Evolutionary conservation across 2,797 vertebrate genomes (phyloP), one percentile per base, ranked within the genome.

Genomic region (Gastrophryne carolinensis): DNA sequence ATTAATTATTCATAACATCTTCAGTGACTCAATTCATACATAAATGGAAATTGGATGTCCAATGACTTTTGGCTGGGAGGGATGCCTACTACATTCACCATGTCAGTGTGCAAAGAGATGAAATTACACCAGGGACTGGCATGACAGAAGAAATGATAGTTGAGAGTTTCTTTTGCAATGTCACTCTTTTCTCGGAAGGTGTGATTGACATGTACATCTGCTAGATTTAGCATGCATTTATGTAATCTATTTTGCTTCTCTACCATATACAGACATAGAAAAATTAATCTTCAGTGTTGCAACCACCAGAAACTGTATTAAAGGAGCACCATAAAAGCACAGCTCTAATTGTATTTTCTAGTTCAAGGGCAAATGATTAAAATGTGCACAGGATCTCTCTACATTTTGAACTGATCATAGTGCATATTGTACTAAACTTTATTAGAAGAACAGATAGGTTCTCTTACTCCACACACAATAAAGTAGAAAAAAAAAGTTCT

Each of bases 141-240:
- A 35, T 78, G 80, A 64, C 30, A 41, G 21, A 62, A 57, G 70
- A 44, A 57, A 58, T 24, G 2, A 8, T 1, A 0, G 0, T 0
- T n/a, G 70, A 82, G 54, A 17, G 67, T 83, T 85, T 80, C 80
- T 85, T 84, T 84, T 84, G 75, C 79, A 78, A 68, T 77, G 82
- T 77, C 66, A 34, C 9, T 13, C 54, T 79, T 78, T 92, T 94
- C 90, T 89, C 86, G 88, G 90, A 91, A 91, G 83, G 77, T 84
- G 77, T 87, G 89, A 91, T 84, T 87, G 88, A 90, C 89, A 83
- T 75, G 82, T 82, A 87, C 89, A 86, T 83, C 79, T 77, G 82
- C 79, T 82, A 61, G 76, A 52, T 35, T 64, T 60, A 66, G 53
- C 60, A 8, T 27, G 57, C 9, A 24, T 52, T 71, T 49, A 81